Evolutionary conservation across 2,113 vertebrate species (phyloP), one percentile per base, ranked within the genome.

Genomic region (Casuarius casuarius): DNA sequence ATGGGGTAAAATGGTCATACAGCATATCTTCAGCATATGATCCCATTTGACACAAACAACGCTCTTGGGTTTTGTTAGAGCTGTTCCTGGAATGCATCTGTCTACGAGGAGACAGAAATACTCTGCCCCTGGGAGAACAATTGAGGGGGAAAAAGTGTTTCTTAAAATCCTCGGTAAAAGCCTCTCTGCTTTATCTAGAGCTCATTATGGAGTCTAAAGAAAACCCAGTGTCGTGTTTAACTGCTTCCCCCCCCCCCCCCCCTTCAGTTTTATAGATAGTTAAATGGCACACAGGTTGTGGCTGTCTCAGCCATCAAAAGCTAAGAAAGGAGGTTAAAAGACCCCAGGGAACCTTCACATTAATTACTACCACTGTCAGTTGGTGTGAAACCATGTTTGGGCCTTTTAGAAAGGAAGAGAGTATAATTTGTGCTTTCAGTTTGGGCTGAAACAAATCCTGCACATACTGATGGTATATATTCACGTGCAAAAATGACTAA

Each of bases 251-350:
- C 42, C 81, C 38, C 49, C 38, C 38, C 66, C 42, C 81, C 38
- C 49, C 38, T 8, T 76, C 61, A 74, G 75, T 94, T 96, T 94
- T 95, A 92, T 88, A 79, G 96, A 92, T 95, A 78, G 93, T 91
- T 90, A 93, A 96, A 92, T 91, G 90, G 88, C 93, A 83, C 90
- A 71, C 78, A 96, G 94, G 75, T 96, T 95, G 84, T 89, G 91
- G 59, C 92, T 96, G 88, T 95, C 88, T 91, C 72, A 92, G 84
- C 76, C 80, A 92, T 92, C 81, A 95, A 96, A 96, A 94, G 75
- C 97, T 76, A 56, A 93, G 89, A 91, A 97, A 97, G 46, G 94
- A 98, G 86, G 95, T 88, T 96, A 94, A 97, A 95, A 94, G 91
- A 92, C 79, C 90, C 90, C 93, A 90, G 86, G 94, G 94, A 92